Conservation (phyloP, 2,888 invertebrate species). For the Orgyia antiqua region DNA sequence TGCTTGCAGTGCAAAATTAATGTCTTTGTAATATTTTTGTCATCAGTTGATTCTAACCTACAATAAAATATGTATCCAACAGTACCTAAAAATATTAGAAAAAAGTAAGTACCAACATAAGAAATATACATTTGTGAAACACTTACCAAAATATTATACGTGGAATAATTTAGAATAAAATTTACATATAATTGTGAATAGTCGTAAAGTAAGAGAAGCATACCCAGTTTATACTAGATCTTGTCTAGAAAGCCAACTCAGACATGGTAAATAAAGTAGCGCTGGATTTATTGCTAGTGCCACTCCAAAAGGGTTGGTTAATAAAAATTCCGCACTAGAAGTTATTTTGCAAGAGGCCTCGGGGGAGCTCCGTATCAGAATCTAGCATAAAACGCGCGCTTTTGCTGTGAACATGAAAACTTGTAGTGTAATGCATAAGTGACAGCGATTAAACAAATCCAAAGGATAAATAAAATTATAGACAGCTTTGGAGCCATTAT, state of each 20-base stretch:
- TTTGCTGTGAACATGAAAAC: constrained; percentile 42
- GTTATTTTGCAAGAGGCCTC: constrained; percentile 64
- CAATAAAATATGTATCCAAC: neutral
- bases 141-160: too few relatives aligned
- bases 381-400: constrained; percentile 52
- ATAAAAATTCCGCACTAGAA: constrained; percentile 70
- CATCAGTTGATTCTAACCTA: neutral
- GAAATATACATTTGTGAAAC: too few relatives aligned
- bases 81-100: neutral
- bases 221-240: constrained; percentile 3
- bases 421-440: constrained; percentile 21
- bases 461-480: too few relatives aligned
- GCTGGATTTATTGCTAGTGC: constrained; percentile 25
- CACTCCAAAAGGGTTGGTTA: constrained; percentile 49
- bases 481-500: too few relatives aligned
- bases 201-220: constrained; percentile 3
- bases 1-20: too few relatives aligned
- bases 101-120: neutral
- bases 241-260: constrained; percentile 1
- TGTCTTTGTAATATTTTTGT: neutral
- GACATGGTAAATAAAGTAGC: constrained; percentile 18
- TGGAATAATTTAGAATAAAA: constrained; percentile 2
- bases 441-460: constrained; percentile 8
- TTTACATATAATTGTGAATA: neutral
- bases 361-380: constrained; percentile 57